phyloP scores from a whole-genome alignment of 2,797 vertebrate genomes.

The Tiaroga cobitis region DNA sequence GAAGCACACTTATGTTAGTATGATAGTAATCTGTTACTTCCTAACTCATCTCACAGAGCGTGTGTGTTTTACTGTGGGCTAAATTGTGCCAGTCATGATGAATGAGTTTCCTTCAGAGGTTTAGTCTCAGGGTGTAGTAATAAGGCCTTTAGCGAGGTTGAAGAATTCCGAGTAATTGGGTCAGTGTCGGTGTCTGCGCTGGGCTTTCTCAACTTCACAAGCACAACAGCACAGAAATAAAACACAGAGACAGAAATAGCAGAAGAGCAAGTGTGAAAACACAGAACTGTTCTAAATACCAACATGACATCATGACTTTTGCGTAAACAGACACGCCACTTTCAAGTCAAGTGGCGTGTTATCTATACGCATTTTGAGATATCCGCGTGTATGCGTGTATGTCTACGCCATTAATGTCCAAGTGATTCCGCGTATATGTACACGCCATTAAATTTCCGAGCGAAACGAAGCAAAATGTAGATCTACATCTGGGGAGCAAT shows the following conservation, averaged over 20 bases:
- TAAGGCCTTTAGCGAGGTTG: constrained; percentile 66
- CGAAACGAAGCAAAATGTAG: too few relatives aligned
- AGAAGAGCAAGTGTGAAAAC: constrained; percentile 39
- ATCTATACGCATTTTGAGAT: too few relatives aligned
- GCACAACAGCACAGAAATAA: constrained; percentile 49
- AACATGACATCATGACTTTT: too few relatives aligned
- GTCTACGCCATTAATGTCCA: too few relatives aligned
- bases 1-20: neutral
- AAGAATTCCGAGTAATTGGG: constrained; percentile 78
- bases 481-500: too few relatives aligned
- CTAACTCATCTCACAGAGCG: neutral
- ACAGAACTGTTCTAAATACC: neutral
- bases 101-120: constrained; percentile 39
- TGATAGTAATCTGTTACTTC: too few relatives aligned
- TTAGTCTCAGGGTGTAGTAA: constrained; percentile 69
- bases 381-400: too few relatives aligned
- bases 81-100: constrained; percentile 21
- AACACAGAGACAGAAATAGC: constrained; percentile 56
- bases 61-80: neutral
- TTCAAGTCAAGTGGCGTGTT: too few relatives aligned
- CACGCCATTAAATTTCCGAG: too few relatives aligned
- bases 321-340: too few relatives aligned
- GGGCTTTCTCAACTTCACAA: constrained; percentile 61
- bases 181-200: constrained; percentile 70
- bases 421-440: too few relatives aligned